A percentile compares a stretch with the other conserved stretches of the same genome.
Evolutionary conservation across 2,888 invertebrate genomes (phyloP).

Genomic region (Biston stratarius): DNA sequence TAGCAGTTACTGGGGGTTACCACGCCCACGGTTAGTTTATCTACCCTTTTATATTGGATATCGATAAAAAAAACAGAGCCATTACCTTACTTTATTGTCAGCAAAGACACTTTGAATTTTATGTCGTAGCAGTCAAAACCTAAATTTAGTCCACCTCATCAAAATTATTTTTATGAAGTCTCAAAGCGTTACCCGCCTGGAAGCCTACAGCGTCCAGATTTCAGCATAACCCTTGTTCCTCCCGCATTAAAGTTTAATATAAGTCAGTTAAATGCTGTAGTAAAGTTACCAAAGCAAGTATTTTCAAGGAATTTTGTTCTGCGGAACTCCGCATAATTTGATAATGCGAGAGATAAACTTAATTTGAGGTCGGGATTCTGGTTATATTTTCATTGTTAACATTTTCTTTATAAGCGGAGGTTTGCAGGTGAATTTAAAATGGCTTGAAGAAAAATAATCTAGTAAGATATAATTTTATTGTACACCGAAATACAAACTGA

Average conservation of each 20-base stretch:
- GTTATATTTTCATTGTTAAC: slow-evolving; percentile 18
- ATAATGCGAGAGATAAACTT: slow-evolving; percentile 40
- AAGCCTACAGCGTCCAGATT: neutral
- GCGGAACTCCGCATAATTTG: slow-evolving; percentile 36
- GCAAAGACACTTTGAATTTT: neutral
- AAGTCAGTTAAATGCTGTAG: slow-evolving; percentile 18
- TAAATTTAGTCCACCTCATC: slow-evolving; percentile 5
- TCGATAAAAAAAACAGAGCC: neutral
- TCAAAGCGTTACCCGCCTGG: neutral
- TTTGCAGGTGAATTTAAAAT: slow-evolving; percentile 9
- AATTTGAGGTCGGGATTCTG: slow-evolving; percentile 40
- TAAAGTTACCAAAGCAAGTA: slow-evolving; percentile 22
- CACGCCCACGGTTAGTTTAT: neutral
- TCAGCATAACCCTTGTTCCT: slow-evolving; percentile 38
- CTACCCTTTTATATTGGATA: neutral
- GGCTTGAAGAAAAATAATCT: neutral
- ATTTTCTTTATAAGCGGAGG: neutral
- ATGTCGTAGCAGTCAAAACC: neutral
- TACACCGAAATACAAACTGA: too few species aligned
- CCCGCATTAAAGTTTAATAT: slow-evolving; percentile 46
- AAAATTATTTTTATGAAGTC: slow-evolving; percentile 15
- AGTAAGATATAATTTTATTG: too few species aligned
- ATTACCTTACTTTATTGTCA: neutral
- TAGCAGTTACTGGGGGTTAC: neutral
- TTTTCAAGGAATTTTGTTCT: slow-evolving; percentile 30